Evolutionary conservation across 2,113 vertebrate species (phyloP).

Genomic region (Coracopsis vasa): DNA sequence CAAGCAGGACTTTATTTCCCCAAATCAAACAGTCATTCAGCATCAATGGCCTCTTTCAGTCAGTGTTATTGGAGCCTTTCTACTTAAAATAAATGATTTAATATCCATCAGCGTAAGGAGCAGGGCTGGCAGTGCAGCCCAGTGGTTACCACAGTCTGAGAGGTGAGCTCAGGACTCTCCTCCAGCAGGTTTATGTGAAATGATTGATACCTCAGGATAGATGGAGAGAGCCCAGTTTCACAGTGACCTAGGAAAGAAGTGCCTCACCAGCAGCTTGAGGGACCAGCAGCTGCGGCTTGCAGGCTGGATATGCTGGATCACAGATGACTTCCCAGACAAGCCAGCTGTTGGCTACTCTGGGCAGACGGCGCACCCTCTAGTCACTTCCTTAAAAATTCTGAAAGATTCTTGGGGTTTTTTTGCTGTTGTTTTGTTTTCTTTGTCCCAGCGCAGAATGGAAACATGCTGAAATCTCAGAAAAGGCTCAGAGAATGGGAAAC

Average conservation of each 20-base stretch:
- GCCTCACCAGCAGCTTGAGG: neutral
- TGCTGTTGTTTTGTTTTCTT: constrained; percentile 13
- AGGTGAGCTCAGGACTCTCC: neutral
- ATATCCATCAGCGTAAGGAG: neutral
- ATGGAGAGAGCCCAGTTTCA: neutral
- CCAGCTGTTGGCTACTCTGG: neutral
- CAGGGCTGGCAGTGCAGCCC: neutral
- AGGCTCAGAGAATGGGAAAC: constrained; percentile 34
- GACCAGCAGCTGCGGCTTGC: neutral
- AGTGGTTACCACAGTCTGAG: neutral
- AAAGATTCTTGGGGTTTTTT: neutral
- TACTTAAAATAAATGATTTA: neutral
- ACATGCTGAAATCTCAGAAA: constrained; percentile 55
- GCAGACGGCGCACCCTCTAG: neutral
- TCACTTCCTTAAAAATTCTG: neutral
- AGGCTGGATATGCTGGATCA: neutral
- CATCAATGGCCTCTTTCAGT: constrained; percentile 2
- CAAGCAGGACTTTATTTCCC: neutral
- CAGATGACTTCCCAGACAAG: neutral
- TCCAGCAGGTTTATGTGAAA: neutral
- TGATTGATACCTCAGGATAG: neutral
- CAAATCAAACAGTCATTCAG: constrained; percentile 26
- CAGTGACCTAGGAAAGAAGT: neutral
- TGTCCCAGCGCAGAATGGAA: constrained; percentile 50
- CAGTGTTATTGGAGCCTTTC: constrained; percentile 1